Evolutionary conservation across 30 jellyfish, hydroid and myxozoan species (phyloP), one percentile per base, ranked within the genome.

Genomic region (Aurelia aurita): DNA sequence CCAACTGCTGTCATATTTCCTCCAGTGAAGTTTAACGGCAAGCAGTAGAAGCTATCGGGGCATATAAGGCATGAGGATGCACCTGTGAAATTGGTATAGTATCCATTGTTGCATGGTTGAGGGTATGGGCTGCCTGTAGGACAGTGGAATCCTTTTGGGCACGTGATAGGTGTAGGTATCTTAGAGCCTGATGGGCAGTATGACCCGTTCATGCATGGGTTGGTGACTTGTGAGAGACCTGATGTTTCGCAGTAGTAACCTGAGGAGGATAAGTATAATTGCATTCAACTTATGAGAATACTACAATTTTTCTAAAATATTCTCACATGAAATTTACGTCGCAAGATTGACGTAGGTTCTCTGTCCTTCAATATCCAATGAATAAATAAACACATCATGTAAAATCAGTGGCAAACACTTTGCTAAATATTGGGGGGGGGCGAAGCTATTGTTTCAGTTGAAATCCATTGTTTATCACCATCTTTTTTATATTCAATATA

Each of bases 81-180:
- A 20, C 97, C 99, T 4, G 98, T 89, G 66, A 84, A 77, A 72
- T 95, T 95, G 10, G 98, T 85, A 60, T 72, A 95, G 55, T 45
- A 79, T 32, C 99, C 99, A 32, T 76, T 64, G 29, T 16, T 31
- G 84, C 99, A 95, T 2, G 99, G 97, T 46, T 95, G 90, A 12
- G 99, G 99, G 12, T 59, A 16, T n/a, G 91, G 67, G 63, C 97
- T 89, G 10, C 99, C 99, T 49, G 81, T 66, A 9, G 97, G 99
- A 43, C 99, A 95, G 66, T 95, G 96, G 87, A 95, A 95, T 16
- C 99, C 99, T 55, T 80, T 66, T 7, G 97, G 97, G 78, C 99
- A 95, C 0, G 96, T 78, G 68, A 72, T 45, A 26, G 91, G 98
- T 6, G 96, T 76, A n/a, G 97, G 96, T 32, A 65, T 78, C 32